Evolutionary conservation across 1,140 invertebrate species (phyloP).

Genomic region (Penaeus japonicus): DNA sequence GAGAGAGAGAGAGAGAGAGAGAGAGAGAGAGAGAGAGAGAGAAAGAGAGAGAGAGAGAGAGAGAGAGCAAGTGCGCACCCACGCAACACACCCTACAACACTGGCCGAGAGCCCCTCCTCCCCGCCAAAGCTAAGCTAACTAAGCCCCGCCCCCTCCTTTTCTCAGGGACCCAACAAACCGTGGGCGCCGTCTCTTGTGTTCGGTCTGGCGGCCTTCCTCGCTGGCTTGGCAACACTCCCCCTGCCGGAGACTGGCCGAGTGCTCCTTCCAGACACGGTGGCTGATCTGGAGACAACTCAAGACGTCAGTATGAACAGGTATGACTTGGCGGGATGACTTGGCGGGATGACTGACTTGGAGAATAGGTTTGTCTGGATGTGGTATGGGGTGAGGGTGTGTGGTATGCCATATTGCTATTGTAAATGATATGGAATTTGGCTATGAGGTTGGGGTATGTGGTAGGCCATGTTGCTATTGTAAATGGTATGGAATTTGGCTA

Average conservation of each 20-base stretch:
- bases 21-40: too few relatives aligned
- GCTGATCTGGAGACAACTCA: constrained; percentile 60
- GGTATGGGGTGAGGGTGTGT: too few relatives aligned
- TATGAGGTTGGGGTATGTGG: too few relatives aligned
- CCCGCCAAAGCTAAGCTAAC: too few relatives aligned
- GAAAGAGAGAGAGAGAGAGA: too few relatives aligned
- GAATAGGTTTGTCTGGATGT: neutral
- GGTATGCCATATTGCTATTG: too few relatives aligned
- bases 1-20: too few relatives aligned
- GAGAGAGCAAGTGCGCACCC: constrained; percentile 75
- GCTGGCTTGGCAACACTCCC: constrained; percentile 60
- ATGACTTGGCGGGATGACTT: neutral
- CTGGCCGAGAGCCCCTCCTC: constrained; percentile 60
- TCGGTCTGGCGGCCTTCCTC: constrained; percentile 60
- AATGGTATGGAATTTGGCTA: too few relatives aligned
- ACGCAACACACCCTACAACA: constrained; percentile 75
- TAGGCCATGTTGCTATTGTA: too few relatives aligned
- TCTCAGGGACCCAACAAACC: constrained; percentile 29
- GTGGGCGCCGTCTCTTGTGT: constrained; percentile 40
- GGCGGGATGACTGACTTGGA: neutral
- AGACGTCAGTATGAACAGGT: neutral
- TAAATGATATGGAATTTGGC: too few relatives aligned
- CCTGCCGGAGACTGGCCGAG: constrained; percentile 61
- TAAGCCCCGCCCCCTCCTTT: neutral
- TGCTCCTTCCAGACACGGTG: constrained; percentile 61